These are phyloP conservation scores for Lophius piscatorius DNA, from an alignment of 2,113 vertebrate genomes.

Conservation along the genomic window DNA sequence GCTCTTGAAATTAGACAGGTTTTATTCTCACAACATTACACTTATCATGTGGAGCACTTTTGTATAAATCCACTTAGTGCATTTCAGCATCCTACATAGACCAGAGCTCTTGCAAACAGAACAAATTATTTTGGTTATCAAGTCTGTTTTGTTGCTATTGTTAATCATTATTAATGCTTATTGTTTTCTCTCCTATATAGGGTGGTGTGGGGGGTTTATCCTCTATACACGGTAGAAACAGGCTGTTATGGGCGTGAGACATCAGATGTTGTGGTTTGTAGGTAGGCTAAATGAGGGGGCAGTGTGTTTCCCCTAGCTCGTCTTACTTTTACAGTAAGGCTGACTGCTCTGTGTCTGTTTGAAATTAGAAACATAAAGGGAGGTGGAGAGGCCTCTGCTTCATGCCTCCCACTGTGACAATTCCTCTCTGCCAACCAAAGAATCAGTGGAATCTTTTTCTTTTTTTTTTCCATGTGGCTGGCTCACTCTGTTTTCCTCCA, in stretches of 20 bases:
- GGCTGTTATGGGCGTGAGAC: constrained; percentile 67
- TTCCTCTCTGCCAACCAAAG: constrained; percentile 46
- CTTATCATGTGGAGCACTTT: background rate
- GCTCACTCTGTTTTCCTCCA: constrained; percentile 42
- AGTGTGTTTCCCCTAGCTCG: constrained; percentile 58
- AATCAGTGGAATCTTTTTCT: constrained; percentile 20
- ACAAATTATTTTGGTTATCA: too few relatives aligned
- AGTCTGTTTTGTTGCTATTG: background rate
- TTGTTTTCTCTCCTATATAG: constrained; percentile 28
- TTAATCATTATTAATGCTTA: constrained; percentile 35
- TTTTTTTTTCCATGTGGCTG: constrained; percentile 5
- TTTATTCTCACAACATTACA: too few relatives aligned
- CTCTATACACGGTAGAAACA: constrained; percentile 7
- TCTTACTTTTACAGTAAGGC: constrained; percentile 56
- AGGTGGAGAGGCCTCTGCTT: constrained; percentile 36
- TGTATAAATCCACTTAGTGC: constrained; percentile 53
- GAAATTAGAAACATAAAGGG: constrained; percentile 64
- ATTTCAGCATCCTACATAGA: constrained; percentile 21
- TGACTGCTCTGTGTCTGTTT: constrained; percentile 67
- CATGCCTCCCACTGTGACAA: constrained; percentile 53
- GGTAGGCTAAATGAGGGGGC: constrained; percentile 43
- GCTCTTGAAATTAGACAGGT: constrained; percentile 57
- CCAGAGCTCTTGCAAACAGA: background rate
- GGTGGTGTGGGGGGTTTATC: background rate
- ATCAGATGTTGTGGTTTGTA: constrained; percentile 67